These are phyloP conservation scores for Ictalurus punctatus DNA, from an alignment of 2,113 vertebrate genomes.

Conservation along the genomic window DNA sequence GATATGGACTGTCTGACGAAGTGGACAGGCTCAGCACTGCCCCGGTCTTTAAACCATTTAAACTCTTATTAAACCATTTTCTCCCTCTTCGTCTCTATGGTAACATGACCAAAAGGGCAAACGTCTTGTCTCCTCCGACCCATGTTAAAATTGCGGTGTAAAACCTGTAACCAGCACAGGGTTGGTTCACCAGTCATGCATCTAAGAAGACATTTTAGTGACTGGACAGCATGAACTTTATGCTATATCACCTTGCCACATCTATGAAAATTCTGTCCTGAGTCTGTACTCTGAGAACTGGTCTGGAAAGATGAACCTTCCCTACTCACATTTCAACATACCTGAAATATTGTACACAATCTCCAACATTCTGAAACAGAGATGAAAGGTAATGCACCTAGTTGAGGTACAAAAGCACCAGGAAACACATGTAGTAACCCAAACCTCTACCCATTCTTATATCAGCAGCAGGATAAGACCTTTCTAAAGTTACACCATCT, in stretches of 20 bases:
- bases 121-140: neutral
- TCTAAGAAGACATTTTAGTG: neutral
- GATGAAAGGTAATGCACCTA: neutral
- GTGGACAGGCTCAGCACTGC: neutral
- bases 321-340: neutral
- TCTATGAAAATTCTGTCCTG: neutral
- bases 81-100: constrained; percentile 8
- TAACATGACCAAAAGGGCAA: constrained; percentile 9
- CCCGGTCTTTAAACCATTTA: neutral
- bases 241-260: neutral
- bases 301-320: neutral
- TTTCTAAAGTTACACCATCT: constrained; percentile 29
- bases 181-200: neutral
- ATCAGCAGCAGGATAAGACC: neutral
- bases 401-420: neutral
- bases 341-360: neutral
- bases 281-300: neutral
- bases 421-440: neutral
- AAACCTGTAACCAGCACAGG: neutral
- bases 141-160: neutral
- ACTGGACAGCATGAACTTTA: neutral
- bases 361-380: neutral
- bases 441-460: neutral
- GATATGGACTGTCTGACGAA: neutral
- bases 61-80: constrained; percentile 22